Evolutionary conservation across 2,113 vertebrate genomes (phyloP).

Genomic region (Hystrix brachyura): DNA sequence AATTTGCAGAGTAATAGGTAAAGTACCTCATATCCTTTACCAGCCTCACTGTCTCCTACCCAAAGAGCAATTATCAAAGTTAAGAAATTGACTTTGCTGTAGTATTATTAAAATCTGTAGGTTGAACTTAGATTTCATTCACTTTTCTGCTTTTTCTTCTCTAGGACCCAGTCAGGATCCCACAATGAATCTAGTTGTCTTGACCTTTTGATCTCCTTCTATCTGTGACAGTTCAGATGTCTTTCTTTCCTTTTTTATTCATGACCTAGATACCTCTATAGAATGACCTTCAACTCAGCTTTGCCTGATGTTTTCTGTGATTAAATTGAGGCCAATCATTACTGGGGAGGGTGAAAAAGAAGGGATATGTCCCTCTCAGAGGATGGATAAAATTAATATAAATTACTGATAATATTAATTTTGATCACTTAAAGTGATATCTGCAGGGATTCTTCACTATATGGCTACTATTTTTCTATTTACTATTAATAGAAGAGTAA

Average conservation of each 20-base stretch:
- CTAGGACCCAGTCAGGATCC: background rate
- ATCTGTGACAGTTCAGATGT: constrained; percentile 6
- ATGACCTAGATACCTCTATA: constrained; percentile 24
- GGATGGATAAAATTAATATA: background rate
- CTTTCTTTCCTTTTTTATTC: constrained; percentile 41
- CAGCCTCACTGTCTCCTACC: background rate
- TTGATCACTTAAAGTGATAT: background rate
- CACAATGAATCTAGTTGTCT: background rate
- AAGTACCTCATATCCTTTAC: background rate
- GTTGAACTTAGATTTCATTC: background rate
- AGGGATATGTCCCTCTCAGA: background rate
- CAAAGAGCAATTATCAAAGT: background rate
- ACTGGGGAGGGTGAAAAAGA: background rate
- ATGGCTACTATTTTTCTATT: background rate
- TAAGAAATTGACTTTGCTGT: background rate
- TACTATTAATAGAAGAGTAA: background rate
- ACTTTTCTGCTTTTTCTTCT: background rate
- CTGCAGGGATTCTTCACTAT: background rate
- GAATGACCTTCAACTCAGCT: constrained; percentile 9
- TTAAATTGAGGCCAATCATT: constrained; percentile 3
- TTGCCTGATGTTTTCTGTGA: constrained; percentile 40
- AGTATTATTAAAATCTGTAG: background rate
- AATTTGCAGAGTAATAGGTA: background rate
- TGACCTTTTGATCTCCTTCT: background rate
- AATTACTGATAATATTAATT: background rate